These are phyloP conservation scores for Acrocephalus arundinaceus DNA, from an alignment of 2,113 vertebrate genomes.

Conservation along the genomic window DNA sequence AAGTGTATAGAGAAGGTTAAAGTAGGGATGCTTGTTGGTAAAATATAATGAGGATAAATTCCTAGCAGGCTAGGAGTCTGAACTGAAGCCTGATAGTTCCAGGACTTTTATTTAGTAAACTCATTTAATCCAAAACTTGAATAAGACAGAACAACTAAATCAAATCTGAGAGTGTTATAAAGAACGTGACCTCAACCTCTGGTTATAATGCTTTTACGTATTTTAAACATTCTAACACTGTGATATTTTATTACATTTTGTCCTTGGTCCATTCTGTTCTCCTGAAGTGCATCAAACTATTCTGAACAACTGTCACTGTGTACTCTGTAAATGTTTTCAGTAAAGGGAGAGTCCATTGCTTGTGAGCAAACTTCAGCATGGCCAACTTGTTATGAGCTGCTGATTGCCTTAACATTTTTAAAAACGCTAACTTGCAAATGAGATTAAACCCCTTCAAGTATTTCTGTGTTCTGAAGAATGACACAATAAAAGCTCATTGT, in stretches of 20 bases:
- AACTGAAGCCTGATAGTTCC: background rate
- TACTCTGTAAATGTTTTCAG: conserved; percentile 10
- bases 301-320: background rate
- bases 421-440: background rate
- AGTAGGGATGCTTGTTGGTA: background rate
- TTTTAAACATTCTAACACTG: background rate
- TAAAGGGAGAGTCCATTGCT: background rate
- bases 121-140: background rate
- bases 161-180: background rate
- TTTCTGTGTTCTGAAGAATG: conserved; percentile 21
- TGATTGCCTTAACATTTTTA: background rate
- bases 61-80: background rate
- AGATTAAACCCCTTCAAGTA: conserved; percentile 7
- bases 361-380: background rate
- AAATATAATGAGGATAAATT: background rate
- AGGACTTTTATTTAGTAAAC: background rate
- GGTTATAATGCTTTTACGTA: background rate
- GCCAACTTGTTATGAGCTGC: background rate
- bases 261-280: background rate
- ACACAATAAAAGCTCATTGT: conserved; percentile 30
- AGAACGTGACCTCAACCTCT: background rate
- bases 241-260: background rate
- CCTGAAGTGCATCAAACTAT: background rate
- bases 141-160: background rate
- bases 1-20: background rate